phyloP scores from a whole-genome alignment of 2,888 invertebrate genomes.

The Apamea anceps region DNA sequence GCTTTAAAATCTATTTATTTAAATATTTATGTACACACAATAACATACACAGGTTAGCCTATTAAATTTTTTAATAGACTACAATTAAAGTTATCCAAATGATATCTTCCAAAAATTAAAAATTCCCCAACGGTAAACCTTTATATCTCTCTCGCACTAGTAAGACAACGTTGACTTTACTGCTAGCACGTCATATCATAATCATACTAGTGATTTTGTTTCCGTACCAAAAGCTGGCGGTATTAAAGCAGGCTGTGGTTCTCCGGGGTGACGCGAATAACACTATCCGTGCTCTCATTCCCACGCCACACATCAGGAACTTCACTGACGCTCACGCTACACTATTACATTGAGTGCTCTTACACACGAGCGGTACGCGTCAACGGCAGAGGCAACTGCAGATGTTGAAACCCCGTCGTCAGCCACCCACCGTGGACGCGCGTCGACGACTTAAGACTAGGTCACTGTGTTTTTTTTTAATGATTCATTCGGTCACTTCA shows the following conservation, averaged over 20 bases:
- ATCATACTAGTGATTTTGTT: background rate
- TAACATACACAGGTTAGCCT: background rate
- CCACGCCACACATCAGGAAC: slow-evolving; percentile 91
- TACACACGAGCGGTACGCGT: slow-evolving; percentile 79
- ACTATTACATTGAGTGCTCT: slow-evolving; percentile 78
- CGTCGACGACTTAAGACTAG: no score
- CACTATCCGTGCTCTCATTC: slow-evolving; percentile 90
- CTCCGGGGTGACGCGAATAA: slow-evolving; percentile 89
- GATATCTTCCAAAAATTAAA: no score
- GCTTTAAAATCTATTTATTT: background rate
- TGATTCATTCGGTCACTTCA: no score
- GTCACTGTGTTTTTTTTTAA: no score
- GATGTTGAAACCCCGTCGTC: no score
- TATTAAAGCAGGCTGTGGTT: slow-evolving; percentile 90
- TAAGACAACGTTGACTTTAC: background rate
- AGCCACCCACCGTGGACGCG: no score
- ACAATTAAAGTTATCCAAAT: no score
- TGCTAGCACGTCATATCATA: background rate
- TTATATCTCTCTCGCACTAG: background rate
- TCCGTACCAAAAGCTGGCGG: slow-evolving; percentile 83
- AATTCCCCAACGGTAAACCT: background rate
- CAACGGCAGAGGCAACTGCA: no score
- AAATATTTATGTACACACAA: no score
- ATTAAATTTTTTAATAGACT: no score
- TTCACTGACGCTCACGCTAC: slow-evolving; percentile 86